Evolutionary conservation across 1,140 invertebrate genomes (phyloP).

Genomic region (Megathymus violae): DNA sequence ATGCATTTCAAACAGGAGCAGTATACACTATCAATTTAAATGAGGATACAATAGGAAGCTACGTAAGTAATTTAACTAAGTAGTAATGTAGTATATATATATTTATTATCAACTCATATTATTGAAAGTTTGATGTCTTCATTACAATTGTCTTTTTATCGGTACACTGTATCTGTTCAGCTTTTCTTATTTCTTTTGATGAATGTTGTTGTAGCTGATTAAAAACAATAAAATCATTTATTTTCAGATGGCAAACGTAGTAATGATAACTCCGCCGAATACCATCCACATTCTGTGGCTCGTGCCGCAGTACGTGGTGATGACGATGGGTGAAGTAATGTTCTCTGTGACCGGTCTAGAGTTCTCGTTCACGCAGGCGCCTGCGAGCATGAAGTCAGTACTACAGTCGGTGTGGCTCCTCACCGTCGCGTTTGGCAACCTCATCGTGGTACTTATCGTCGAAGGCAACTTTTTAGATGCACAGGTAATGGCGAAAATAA

Average conservation of each 20-base stretch:
- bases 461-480: constrained; percentile 87
- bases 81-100: too few species aligned
- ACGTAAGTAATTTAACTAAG: constrained; percentile 64
- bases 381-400: constrained; percentile 95
- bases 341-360: constrained; percentile 96
- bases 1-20: constrained; percentile 61
- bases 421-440: constrained; percentile 95
- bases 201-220: too few species aligned
- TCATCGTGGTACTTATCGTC: constrained; percentile 94
- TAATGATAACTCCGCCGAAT: constrained; percentile 86
- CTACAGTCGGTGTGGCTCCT: constrained; percentile 95
- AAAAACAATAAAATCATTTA: too few species aligned
- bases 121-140: too few species aligned
- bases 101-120: too few species aligned
- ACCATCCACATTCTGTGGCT: constrained; percentile 92
- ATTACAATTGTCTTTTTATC: too few species aligned
- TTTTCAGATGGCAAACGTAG: constrained; percentile 55
- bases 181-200: too few species aligned
- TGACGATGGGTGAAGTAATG: constrained; percentile 93
- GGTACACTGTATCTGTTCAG: too few species aligned
- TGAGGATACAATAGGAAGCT: constrained; percentile 51
- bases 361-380: constrained; percentile 96
- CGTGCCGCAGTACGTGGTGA: constrained; percentile 93
- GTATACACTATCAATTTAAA: constrained; percentile 69
- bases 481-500: constrained; percentile 82